Conservation (phyloP, 2,797 vertebrate species). For the Paramormyrops hopkinsi region DNA sequence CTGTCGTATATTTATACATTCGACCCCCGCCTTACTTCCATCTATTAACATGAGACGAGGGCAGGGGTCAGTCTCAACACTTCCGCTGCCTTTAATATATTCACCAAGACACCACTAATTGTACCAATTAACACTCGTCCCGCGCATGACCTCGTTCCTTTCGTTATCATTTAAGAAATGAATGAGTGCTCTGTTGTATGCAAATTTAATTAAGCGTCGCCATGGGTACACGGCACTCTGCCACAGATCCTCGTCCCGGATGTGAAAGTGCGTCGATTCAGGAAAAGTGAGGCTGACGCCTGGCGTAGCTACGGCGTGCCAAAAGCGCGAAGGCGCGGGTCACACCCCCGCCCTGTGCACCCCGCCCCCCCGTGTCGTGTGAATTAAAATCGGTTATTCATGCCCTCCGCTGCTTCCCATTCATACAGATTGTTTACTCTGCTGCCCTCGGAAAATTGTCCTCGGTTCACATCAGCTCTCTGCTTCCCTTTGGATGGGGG, state of each 20-base stretch:
- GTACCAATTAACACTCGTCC: slow-evolving; percentile 8
- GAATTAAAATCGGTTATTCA: neutral
- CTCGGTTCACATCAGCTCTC: neutral
- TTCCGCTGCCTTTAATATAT: slow-evolving; percentile 10
- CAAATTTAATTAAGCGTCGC: slow-evolving; percentile 19
- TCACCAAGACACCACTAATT: slow-evolving; percentile 3
- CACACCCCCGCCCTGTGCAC: neutral
- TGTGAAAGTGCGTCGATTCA: neutral
- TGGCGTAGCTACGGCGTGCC: neutral
- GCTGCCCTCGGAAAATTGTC: neutral
- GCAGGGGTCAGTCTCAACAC: slow-evolving; percentile 3
- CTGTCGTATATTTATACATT: neutral
- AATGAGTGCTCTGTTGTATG: slow-evolving; percentile 14
- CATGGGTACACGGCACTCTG: neutral
- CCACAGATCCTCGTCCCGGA: neutral
- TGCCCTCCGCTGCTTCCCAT: neutral
- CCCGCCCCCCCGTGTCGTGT: neutral
- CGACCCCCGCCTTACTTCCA: neutral
- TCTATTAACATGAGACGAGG: neutral
- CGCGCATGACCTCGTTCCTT: neutral
- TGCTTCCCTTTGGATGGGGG: neutral
- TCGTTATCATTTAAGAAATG: slow-evolving; percentile 18
- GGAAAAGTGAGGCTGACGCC: neutral
- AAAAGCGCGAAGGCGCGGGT: neutral
- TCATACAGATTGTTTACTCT: neutral